A percentile compares a stretch with the other conserved stretches of the same genome.
Evolutionary conservation across 1,140 invertebrate species (phyloP).

Genomic region (Cyrtorhinus lividipennis): DNA sequence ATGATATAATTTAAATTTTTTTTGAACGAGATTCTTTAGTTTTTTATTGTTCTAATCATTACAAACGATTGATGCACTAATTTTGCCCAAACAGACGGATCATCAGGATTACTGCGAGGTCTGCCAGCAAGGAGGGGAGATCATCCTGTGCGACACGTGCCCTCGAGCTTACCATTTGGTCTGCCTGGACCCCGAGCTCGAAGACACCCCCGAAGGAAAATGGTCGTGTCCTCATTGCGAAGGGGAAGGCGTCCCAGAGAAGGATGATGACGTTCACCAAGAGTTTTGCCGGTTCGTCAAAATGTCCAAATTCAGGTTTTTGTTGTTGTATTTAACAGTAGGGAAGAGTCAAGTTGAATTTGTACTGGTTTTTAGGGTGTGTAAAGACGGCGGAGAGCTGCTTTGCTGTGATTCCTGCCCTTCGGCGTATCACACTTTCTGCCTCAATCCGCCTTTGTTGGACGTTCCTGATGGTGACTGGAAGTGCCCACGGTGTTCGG

Average conservation of each 20-base stretch:
- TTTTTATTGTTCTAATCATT: no score
- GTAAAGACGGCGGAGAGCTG: conserved; percentile 94
- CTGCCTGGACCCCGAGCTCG: conserved; percentile 93
- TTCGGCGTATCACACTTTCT: conserved; percentile 94
- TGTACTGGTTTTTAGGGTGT: conserved; percentile 52
- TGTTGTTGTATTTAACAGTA: neutral
- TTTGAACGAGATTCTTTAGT: neutral
- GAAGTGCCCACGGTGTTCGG: conserved; percentile 92
- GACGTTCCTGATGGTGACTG: conserved; percentile 94
- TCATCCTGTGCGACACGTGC: conserved; percentile 98
- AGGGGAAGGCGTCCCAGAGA: conserved; percentile 67
- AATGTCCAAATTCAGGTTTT: neutral
- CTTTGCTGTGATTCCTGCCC: conserved; percentile 96
- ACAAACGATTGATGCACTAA: no score
- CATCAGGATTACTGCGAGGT: conserved; percentile 99
- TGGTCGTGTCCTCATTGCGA: conserved; percentile 99
- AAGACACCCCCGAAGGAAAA: conserved; percentile 96
- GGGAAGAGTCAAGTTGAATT: no score
- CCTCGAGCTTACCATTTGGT: conserved; percentile 96
- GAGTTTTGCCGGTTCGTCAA: conserved; percentile 66
- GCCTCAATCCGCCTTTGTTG: conserved; percentile 86
- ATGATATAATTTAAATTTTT: no score
- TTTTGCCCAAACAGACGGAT: no score
- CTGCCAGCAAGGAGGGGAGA: conserved; percentile 99
- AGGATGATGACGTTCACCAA: conserved; percentile 86